phyloP scores from a whole-genome alignment of 2,113 vertebrate species.

The Nothoprocta perdicaria region DNA sequence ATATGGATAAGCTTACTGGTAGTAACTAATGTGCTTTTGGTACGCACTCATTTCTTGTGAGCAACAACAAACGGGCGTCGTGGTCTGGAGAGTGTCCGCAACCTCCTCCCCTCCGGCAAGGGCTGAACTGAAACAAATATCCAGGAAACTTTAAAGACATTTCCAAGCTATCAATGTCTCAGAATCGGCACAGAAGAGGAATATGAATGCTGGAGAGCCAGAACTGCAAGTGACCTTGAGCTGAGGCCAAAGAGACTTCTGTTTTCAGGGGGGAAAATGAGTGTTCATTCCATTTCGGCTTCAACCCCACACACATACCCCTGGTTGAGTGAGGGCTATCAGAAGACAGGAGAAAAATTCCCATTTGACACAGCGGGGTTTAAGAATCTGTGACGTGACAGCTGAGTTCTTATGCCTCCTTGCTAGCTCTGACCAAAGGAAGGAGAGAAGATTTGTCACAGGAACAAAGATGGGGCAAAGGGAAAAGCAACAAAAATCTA shows the following conservation, averaged over 20 bases:
- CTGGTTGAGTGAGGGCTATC: neutral
- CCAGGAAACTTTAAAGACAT: neutral
- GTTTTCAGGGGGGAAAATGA: neutral
- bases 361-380: neutral
- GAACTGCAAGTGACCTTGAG: neutral
- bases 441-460: neutral
- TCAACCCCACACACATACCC: neutral
- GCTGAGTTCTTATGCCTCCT: neutral
- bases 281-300: conserved; percentile 3
- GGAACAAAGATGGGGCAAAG: neutral
- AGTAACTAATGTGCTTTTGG: neutral
- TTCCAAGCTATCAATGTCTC: neutral
- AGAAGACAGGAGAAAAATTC: neutral
- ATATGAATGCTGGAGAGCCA: neutral
- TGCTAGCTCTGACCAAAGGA: neutral
- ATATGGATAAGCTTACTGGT: neutral
- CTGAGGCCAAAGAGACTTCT: neutral
- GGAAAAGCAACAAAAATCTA: neutral
- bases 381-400: neutral
- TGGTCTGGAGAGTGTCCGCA: neutral
- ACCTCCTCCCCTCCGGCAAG: neutral
- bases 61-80: neutral
- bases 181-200: neutral
- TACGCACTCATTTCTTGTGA: neutral
- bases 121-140: neutral